Percentiles rank a stretch among this genome's conserved stretches.
phyloP scores from a whole-genome alignment of 2,113 vertebrate species.

The Varanus salvator region DNA sequence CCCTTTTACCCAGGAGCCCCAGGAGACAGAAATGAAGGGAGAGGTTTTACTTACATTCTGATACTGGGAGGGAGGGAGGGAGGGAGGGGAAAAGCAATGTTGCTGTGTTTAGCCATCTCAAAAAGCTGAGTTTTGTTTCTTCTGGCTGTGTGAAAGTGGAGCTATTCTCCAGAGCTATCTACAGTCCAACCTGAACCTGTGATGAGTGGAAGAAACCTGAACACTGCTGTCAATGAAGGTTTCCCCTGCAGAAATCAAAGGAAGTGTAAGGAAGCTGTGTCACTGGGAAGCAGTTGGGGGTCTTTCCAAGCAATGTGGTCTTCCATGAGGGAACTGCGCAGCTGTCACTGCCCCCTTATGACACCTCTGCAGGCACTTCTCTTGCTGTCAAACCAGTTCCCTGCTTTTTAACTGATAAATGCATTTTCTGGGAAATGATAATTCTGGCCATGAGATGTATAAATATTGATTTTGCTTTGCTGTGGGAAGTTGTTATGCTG shows the following conservation, averaged over 20 bases:
- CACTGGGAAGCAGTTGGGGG: slow-evolving; percentile 5
- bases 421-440: not conserved
- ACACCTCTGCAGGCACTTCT: not conserved
- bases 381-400: not conserved
- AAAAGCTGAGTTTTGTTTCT: slow-evolving; percentile 60
- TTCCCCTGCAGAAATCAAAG: slow-evolving; percentile 61
- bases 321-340: not conserved
- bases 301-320: not conserved
- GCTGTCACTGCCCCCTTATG: not conserved
- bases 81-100: slow-evolving; percentile 37
- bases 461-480: not conserved
- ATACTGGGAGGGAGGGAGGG: slow-evolving; percentile 18
- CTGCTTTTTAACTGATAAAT: not conserved
- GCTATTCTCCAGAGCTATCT: slow-evolving; percentile 62
- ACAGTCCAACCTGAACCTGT: slow-evolving; percentile 45
- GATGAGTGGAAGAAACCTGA: slow-evolving; percentile 56
- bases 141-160: slow-evolving; percentile 63
- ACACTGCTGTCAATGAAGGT: slow-evolving; percentile 45
- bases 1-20: slow-evolving; percentile 26
- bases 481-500: not conserved
- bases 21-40: slow-evolving; percentile 53
- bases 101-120: slow-evolving; percentile 48
- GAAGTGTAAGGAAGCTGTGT: not conserved
- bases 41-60: slow-evolving; percentile 17
- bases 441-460: not conserved